Base-by-base conservation (phyloP, 2,113 vertebrate genomes). In the Sinocyclocheilus anshuiensis region DNA sequence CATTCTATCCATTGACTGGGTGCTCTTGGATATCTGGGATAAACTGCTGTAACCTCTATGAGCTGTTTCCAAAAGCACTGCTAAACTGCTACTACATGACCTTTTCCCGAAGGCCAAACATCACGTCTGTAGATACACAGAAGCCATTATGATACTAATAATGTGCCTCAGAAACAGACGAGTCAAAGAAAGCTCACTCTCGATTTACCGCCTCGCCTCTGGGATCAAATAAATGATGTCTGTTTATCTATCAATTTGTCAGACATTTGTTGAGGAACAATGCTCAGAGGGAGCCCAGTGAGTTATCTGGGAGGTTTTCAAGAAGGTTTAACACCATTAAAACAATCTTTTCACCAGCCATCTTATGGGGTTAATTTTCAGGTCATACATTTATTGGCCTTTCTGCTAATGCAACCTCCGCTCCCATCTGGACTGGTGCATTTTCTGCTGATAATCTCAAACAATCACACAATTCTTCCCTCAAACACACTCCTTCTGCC, bases 401-500 rank as follows among this genome's bases (percentile, higher is more conserved):
- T 48, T 67, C 61, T 24, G n/a, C 59, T 65, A 65, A 81, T 26
- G 36, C 81, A 83, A 55, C 26, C 81, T 71, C 65, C 10, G 11
- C 69, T 81, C 2, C n/a, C 24, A 71, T 83, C 65, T 53, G 45
- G 4, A 71, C 26, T 71, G 11, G 2, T n/a, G 22, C 24, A 15
- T 22, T 71, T 83, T 53, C 81, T 82, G 63, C 24, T 71, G 63
- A 67, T 82, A 69, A 42, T 50, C 11, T 26, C 11, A 75, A 75
- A 42, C 59, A 78, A 69, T 69, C 24, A n/a, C 81, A 83, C 26
- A 3, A 71, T 29, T 83, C 63, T 83, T 83, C 26, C 81, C 80
- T 86, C 63, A 87, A 92, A 92, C 87, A 86, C 78, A 91, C 85
- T 61, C 76, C 90, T 89, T 87, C 89, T 94, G 92, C 94, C 93